Evolutionary conservation across 2,113 vertebrate species (phyloP).

Genomic region (Cheirogaleus medius): DNA sequence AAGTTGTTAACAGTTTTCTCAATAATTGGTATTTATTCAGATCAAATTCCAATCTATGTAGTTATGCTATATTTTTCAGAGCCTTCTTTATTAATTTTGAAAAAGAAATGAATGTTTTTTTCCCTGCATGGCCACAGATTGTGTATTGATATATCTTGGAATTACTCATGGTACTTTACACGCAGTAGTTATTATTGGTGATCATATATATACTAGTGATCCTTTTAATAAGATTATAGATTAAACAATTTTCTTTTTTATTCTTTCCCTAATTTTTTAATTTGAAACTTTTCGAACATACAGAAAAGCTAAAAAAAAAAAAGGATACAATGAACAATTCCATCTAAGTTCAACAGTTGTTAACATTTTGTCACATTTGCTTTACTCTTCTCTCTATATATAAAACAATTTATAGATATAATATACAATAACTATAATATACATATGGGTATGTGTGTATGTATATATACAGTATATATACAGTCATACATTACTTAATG

Average conservation of each 20-base stretch:
- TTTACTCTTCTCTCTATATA: background rate
- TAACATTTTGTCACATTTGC: background rate
- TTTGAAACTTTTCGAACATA: background rate
- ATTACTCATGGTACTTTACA: background rate
- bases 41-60: background rate
- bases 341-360: background rate
- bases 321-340: background rate
- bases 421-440: background rate
- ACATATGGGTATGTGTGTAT: background rate
- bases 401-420: background rate
- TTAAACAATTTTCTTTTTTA: background rate
- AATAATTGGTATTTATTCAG: background rate
- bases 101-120: background rate
- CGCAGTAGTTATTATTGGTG: background rate
- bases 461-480: background rate
- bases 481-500: background rate
- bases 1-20: background rate
- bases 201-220: background rate
- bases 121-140: background rate
- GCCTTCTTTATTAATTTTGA: conserved; percentile 2
- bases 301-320: background rate
- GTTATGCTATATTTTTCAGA: background rate
- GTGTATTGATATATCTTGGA: background rate
- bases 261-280: background rate
- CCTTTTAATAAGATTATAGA: background rate